A percentile compares a stretch with the other conserved stretches of the same genome.
These are phyloP conservation scores for Noturus placidus DNA, from an alignment of 2,113 vertebrate genomes.

Conservation along the genomic window DNA sequence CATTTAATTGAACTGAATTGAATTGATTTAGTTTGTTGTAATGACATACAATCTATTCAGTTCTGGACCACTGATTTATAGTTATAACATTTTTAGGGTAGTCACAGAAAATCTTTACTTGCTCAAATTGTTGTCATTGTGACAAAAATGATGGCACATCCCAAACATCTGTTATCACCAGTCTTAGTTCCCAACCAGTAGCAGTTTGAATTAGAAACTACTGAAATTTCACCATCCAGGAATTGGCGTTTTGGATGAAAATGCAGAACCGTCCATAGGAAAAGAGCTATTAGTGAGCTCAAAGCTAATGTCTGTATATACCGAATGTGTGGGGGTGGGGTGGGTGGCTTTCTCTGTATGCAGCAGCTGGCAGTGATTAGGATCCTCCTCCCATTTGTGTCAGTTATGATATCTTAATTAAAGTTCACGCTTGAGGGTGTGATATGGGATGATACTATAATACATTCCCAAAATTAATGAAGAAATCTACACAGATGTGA, in stretches of 20 bases:
- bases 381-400: slow-evolving; percentile 22
- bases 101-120: background rate
- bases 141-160: background rate
- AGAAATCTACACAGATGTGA: background rate
- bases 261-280: background rate
- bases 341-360: slow-evolving; percentile 9
- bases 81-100: background rate
- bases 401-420: slow-evolving; percentile 35
- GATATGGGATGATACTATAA: slow-evolving; percentile 1
- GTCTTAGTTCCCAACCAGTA: background rate
- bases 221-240: background rate
- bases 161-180: background rate
- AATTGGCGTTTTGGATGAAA: background rate
- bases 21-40: background rate
- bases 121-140: background rate
- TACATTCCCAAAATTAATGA: background rate
- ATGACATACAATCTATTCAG: background rate
- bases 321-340: background rate
- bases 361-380: slow-evolving; percentile 7
- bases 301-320: background rate
- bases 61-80: background rate
- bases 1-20: background rate
- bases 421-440: slow-evolving; percentile 28
- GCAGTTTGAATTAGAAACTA: background rate
- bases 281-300: background rate